Percentiles rank a stretch among this genome's conserved stretches.
Conservation (phyloP, 2,113 vertebrate species). For the Gorsachius goisagi region DNA sequence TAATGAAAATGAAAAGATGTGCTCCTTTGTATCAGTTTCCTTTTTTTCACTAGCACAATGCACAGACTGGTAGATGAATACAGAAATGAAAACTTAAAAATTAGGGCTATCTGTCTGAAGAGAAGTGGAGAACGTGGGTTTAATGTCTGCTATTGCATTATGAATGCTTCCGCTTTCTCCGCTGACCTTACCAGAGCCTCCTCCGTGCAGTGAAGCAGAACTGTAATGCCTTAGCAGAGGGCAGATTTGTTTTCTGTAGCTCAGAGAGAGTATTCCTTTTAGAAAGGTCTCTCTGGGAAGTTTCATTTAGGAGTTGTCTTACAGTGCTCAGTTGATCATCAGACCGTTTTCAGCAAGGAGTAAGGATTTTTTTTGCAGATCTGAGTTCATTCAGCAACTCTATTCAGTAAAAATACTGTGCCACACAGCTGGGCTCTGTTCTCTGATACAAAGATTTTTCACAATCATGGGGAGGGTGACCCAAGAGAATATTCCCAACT, state of each 20-base stretch:
- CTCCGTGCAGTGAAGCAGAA: not conserved
- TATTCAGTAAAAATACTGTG: not conserved
- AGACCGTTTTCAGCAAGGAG: not conserved
- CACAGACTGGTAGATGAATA: too few relatives aligned
- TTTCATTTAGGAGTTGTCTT: not conserved
- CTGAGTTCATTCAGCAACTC: not conserved
- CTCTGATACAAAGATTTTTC: not conserved
- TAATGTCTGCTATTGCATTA: not conserved
- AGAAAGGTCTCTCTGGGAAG: not conserved
- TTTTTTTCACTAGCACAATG: not conserved
- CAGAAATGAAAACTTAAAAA: not conserved
- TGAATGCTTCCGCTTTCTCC: not conserved
- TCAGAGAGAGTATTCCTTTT: not conserved
- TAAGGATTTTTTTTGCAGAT: not conserved
- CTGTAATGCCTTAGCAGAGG: not conserved
- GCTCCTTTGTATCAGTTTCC: not conserved
- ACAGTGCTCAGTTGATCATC: not conserved
- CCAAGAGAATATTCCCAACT: not conserved
- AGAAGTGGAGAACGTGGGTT: not conserved
- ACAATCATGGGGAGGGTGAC: not conserved
- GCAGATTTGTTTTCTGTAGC: not conserved
- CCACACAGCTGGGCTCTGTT: not conserved
- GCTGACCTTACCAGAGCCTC: not conserved
- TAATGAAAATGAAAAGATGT: constrained; percentile 58
- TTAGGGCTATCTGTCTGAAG: not conserved